Base-by-base conservation (phyloP, 1,140 invertebrate species). In the Chironomus striatipennis region DNA sequence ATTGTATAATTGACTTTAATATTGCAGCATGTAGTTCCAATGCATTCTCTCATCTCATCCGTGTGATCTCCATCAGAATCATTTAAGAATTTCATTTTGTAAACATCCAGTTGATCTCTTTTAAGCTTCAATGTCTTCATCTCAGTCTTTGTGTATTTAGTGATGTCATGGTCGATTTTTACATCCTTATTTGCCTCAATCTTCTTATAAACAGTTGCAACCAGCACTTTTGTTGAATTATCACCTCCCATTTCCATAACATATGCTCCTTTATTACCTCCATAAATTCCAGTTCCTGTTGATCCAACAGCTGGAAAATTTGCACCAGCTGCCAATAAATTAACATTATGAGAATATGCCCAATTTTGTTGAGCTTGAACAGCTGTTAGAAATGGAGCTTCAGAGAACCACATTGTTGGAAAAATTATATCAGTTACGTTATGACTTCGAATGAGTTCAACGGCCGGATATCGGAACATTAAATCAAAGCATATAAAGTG, bases 401-500 rank as follows among this genome's bases (percentile, higher is more conserved):
- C 87, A 6, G 90, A 89, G 77, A 88, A 88, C 92, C 93, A 94
- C 73, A 87, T 88, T 0, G 89, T 88, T 0, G 91, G 83, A 77
- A 88, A 90, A 0, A 93, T 81, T 65, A 95, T 86, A 79, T 95
- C 89, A 4, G 84, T 87, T 1, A 94, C 79, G 0, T 83, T 81
- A 73, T 77, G 73, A 15, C 79, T 74, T 20, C 67, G 7, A 9
- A 79, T 73, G 21, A 82, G 21, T 47, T 77, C 73, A 6, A 79
- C 76, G 0, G 78, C 78, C 0, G 93, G 92, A 5, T 86, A 80
- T 74, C 86, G 76, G 78, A 89, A 93, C 5, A 93, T 65, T 73
- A 94, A 87, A 79, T 95, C 93, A 77, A 91, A 92, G 78, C 91
- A 92, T 12, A 88, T 90, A 67, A 93, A 87, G 4, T 88, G 84